Evolutionary conservation across 2,113 vertebrate genomes (phyloP).

Genomic region (Leptodactylus fuscus): DNA sequence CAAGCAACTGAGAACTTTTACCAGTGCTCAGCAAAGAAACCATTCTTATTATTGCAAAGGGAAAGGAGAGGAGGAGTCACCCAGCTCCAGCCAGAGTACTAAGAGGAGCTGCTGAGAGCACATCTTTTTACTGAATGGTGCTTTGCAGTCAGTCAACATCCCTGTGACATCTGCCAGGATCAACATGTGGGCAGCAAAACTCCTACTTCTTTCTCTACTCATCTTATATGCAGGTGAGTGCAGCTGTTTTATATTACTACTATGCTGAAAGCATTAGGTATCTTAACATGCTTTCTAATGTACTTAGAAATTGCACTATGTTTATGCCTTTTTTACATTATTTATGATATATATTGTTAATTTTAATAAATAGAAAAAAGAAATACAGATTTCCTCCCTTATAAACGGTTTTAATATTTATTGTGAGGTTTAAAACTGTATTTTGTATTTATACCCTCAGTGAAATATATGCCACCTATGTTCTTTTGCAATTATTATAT

Average conservation of each 20-base stretch:
- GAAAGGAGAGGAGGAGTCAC: conserved; percentile 49
- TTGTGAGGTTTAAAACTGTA: no score
- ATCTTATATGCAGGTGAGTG: conserved; percentile 73
- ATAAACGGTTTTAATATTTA: no score
- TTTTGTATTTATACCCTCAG: neutral
- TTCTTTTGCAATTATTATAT: neutral
- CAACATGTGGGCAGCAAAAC: conserved; percentile 75
- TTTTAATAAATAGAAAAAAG: no score
- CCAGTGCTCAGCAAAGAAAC: conserved; percentile 42
- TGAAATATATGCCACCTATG: no score
- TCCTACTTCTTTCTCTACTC: conserved; percentile 72
- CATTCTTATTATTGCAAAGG: conserved; percentile 44
- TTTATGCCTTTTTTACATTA: neutral
- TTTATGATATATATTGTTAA: neutral
- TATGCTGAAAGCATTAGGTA: neutral
- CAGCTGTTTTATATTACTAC: neutral
- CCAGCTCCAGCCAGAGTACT: conserved; percentile 32
- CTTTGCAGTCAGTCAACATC: conserved; percentile 67
- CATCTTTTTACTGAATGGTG: conserved; percentile 70
- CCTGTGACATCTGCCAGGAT: conserved; percentile 62
- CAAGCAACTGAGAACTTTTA: conserved; percentile 58
- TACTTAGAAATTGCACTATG: neutral
- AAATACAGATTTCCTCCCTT: no score
- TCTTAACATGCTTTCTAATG: neutral
- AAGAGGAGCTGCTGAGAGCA: conserved; percentile 71